These are phyloP conservation scores for Oscheius sp. DNA, from an alignment of 2,888 invertebrate genomes.

Conservation along the genomic window DNA sequence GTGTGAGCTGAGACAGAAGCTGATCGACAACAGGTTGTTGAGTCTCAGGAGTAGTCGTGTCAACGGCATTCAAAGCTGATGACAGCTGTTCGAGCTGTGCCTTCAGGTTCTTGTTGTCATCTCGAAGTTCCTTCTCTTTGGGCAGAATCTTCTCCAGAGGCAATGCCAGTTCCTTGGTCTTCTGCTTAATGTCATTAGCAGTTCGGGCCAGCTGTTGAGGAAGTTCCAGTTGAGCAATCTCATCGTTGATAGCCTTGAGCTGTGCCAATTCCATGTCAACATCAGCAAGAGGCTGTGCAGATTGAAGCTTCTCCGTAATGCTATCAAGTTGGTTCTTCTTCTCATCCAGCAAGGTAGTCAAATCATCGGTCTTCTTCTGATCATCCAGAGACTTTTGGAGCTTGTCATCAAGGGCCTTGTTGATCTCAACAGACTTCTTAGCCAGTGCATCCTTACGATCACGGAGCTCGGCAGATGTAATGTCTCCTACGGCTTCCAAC, in stretches of 20 bases:
- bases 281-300: not conserved
- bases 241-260: not conserved
- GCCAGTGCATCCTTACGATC: constrained; percentile 37
- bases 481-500: constrained; percentile 29
- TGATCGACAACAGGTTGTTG: constrained; percentile 7
- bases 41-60: not conserved
- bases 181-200: constrained; percentile 10
- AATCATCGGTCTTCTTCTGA: constrained; percentile 32
- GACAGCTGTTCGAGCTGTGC: constrained; percentile 6
- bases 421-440: constrained; percentile 35
- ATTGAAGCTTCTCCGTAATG: constrained; percentile 1
- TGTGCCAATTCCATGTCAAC: not conserved
- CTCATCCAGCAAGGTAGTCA: constrained; percentile 37
- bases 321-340: constrained; percentile 13
- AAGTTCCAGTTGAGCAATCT: not conserved
- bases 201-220: constrained; percentile 3
- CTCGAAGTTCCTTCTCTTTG: not conserved
- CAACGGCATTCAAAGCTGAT: not conserved
- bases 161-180: not conserved
- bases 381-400: constrained; percentile 32
- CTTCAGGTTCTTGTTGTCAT: constrained; percentile 14
- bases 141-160: constrained; percentile 17
- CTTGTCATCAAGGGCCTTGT: constrained; percentile 36
- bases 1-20: not conserved
- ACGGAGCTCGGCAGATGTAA: constrained; percentile 40